Percentiles rank a stretch among this genome's conserved stretches.
Conservation (phyloP, 2,113 vertebrate species). For the rat (Rattus norvegicus) region DNA sequence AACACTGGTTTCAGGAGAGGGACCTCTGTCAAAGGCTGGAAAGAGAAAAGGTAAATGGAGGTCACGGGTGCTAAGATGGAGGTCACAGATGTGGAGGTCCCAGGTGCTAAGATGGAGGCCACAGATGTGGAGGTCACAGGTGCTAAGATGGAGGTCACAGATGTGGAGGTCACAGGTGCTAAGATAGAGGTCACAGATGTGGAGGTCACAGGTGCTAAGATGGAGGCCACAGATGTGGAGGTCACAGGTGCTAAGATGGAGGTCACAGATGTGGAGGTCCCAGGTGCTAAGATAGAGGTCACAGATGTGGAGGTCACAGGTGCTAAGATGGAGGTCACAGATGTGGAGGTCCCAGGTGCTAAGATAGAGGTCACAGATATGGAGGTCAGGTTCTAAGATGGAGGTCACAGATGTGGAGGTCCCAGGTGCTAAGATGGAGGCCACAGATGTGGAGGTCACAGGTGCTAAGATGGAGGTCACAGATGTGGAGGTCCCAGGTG, state of each 20-base stretch:
- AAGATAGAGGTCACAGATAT: too few species aligned
- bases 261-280: too few species aligned
- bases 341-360: fast-evolving
- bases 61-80: fast-evolving
- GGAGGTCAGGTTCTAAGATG: too few species aligned
- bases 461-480: too few species aligned
- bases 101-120: fast-evolving
- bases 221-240: too few species aligned
- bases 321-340: too few species aligned
- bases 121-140: neutral
- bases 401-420: too few species aligned
- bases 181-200: neutral
- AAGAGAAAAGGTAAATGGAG: neutral
- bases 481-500: fast-evolving
- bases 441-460: too few species aligned
- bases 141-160: neutral
- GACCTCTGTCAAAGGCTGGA: neutral
- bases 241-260: too few species aligned
- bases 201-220: fast-evolving
- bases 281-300: too few species aligned
- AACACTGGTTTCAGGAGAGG: neutral
- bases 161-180: fast-evolving
- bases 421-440: too few species aligned
- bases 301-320: neutral
- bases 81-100: neutral